Conservation (phyloP, 2,888 invertebrate genomes). For the Clusia tigrina region DNA sequence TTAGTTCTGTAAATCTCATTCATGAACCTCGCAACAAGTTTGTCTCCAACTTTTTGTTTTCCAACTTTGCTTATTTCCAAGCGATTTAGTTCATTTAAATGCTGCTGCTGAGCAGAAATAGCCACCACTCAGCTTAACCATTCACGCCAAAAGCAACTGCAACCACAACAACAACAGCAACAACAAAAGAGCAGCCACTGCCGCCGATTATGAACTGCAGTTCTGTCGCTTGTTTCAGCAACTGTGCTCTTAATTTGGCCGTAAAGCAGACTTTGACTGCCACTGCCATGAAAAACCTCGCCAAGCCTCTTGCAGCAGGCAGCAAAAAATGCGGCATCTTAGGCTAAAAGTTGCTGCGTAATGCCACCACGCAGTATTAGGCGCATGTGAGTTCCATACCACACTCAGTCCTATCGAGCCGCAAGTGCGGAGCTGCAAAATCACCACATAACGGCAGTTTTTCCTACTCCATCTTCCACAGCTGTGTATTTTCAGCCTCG, state of each 20-base stretch:
- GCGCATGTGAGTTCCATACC: background rate
- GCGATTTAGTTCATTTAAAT: too few relatives aligned
- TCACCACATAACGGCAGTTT: conserved; percentile 5
- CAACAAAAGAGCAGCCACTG: background rate
- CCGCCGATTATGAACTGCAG: background rate
- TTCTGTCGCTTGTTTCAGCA: background rate
- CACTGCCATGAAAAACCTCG: background rate
- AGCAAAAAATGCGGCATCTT: background rate
- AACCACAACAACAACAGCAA: conserved; percentile 5
- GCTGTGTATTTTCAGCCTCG: background rate
- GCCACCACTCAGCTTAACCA: background rate
- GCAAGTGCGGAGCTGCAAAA: background rate
- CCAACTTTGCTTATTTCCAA: too few relatives aligned
- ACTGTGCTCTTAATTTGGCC: background rate
- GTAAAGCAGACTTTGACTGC: background rate
- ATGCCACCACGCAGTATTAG: background rate
- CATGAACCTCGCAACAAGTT: too few relatives aligned
- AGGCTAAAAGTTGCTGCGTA: background rate
- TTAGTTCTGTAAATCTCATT: too few relatives aligned
- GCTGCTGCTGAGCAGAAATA: too few relatives aligned
- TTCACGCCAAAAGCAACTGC: background rate
- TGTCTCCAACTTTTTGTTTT: background rate
- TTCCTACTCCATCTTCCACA: background rate
- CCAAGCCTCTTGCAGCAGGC: background rate
- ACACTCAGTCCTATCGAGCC: background rate